A percentile compares a stretch with the other conserved stretches of the same genome.
These are phyloP conservation scores for Antennarius maculatus DNA, from an alignment of 2,797 vertebrate genomes.

Conservation along the genomic window DNA sequence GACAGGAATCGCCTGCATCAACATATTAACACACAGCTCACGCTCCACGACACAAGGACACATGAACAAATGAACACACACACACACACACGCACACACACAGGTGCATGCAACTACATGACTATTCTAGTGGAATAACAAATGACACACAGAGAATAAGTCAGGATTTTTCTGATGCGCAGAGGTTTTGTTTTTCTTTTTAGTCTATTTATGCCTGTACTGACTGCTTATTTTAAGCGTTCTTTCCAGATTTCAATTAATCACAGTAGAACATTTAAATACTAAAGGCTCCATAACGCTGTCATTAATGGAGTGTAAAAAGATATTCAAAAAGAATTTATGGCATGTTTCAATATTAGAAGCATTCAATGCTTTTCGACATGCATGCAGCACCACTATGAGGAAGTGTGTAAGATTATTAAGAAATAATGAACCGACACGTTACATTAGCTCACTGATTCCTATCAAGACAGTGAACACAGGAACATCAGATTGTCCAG, in stretches of 20 bases:
- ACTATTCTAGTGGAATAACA: not conserved
- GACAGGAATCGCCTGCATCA: constrained; percentile 61
- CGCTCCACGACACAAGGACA: constrained; percentile 17
- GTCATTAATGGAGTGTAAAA: constrained; percentile 18
- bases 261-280: constrained; percentile 3
- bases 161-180: not conserved
- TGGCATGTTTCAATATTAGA: not conserved
- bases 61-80: constrained; percentile 7
- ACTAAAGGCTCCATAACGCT: not conserved
- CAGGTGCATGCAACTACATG: constrained; percentile 33
- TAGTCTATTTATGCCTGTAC: not conserved
- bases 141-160: constrained; percentile 2
- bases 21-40: constrained; percentile 56
- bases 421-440: constrained; percentile 12
- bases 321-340: not conserved
- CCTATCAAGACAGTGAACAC: constrained; percentile 17
- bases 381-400: not conserved
- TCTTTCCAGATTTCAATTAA: constrained; percentile 14
- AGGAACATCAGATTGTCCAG: constrained; percentile 14
- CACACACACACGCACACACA: constrained; percentile 11
- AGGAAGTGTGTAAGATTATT: not conserved
- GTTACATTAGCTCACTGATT: constrained; percentile 25
- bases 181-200: not conserved
- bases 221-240: constrained; percentile 7
- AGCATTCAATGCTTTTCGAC: not conserved